Evolutionary conservation across 2,888 invertebrate species (phyloP).

Genomic region (Tetheella fluctuosa): DNA sequence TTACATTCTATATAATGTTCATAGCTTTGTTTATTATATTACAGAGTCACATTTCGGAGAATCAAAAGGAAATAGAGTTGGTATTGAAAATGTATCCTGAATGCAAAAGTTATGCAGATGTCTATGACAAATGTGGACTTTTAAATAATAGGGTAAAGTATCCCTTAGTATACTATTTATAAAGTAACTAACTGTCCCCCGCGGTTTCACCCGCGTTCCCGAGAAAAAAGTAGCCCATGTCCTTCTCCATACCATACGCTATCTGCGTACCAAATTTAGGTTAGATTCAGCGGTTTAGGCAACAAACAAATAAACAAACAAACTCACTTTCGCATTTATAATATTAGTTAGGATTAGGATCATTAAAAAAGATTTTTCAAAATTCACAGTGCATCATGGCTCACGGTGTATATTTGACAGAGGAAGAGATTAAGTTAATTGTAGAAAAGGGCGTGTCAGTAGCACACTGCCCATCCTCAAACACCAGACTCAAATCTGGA

Average conservation of each 20-base stretch:
- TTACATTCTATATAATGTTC: neutral
- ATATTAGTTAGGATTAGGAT: too few relatives aligned
- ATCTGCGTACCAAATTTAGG: too few relatives aligned
- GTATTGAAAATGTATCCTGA: conserved; percentile 85
- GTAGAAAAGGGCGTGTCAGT: conserved; percentile 86
- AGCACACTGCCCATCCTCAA: conserved; percentile 95
- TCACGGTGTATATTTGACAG: conserved; percentile 90
- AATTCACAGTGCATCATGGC: conserved; percentile 89
- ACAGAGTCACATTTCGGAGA: conserved; percentile 95
- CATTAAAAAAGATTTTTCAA: too few relatives aligned
- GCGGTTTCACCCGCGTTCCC: too few relatives aligned
- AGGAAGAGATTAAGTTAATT: conserved; percentile 87
- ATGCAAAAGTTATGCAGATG: conserved; percentile 87
- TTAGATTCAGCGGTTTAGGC: too few relatives aligned
- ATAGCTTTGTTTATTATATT: conserved; percentile 40
- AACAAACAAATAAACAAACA: too few relatives aligned
- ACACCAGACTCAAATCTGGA: conserved; percentile 91
- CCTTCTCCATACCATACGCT: too few relatives aligned
- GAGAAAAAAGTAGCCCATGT: too few relatives aligned
- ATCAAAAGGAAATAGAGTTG: conserved; percentile 87
- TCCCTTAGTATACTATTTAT: neutral
- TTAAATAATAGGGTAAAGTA: conserved; percentile 88
- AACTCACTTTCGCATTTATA: too few relatives aligned
- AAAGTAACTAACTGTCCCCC: too few relatives aligned
- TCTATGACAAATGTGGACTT: conserved; percentile 90